Percentiles rank a stretch among this genome's conserved stretches.
Evolutionary conservation across 2,888 invertebrate species (phyloP).

Genomic region (Cacoxenus indagator): DNA sequence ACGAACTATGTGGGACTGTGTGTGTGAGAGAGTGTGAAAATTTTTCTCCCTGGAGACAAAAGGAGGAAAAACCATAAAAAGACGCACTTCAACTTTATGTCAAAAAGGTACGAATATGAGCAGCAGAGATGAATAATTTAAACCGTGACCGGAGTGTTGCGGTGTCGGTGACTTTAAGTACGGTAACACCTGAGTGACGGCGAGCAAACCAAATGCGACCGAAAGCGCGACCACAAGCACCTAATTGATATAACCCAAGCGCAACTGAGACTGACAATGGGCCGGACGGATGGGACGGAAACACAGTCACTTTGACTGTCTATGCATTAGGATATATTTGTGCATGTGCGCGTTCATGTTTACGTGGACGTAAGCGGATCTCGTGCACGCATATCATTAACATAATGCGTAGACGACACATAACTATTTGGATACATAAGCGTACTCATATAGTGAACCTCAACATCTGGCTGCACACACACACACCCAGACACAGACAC

Average conservation of each 20-base stretch:
- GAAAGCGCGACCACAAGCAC: conserved; percentile 14
- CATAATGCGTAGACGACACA: conserved; percentile 7
- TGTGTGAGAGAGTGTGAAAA: not conserved
- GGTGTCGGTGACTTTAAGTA: not conserved
- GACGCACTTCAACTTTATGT: not conserved
- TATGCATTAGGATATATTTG: not conserved
- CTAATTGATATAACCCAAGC: conserved; percentile 18
- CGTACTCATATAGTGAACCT: too few species aligned
- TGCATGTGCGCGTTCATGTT: not conserved
- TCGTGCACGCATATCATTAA: conserved; percentile 20
- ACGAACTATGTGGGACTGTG: too few species aligned
- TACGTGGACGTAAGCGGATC: conserved; percentile 1
- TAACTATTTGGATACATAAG: not conserved
- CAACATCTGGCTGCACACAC: too few species aligned
- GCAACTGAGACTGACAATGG: not conserved
- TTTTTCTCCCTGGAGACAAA: not conserved
- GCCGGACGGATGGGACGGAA: too few species aligned
- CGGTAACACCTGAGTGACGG: conserved; percentile 6
- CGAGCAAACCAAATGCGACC: not conserved
- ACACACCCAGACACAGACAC: conserved; percentile 29
- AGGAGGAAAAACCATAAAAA: not conserved
- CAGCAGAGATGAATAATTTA: not conserved
- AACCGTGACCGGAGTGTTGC: not conserved
- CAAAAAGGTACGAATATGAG: not conserved
- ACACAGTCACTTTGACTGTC: not conserved